Base-by-base conservation (phyloP, 2,797 vertebrate species). In the Cyclopterus lumpus region DNA sequence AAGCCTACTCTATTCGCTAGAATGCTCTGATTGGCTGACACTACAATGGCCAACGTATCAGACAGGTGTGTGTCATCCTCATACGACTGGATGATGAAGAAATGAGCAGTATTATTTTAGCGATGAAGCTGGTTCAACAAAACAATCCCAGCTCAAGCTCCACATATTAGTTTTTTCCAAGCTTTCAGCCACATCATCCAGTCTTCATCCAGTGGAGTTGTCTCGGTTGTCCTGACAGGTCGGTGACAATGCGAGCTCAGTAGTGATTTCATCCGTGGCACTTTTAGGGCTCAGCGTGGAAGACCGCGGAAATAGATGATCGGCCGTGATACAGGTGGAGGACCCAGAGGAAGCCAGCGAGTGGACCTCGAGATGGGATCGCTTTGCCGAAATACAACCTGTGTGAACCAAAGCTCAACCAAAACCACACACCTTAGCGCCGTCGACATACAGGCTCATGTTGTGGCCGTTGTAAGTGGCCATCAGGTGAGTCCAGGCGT, bases 361-460 rank as follows among this genome's bases (percentile, higher is more conserved):
- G 15, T 24, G 49, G 32, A 59, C 8, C 16, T 51, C 59, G 26
- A 36, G 59, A 53, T 59, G 4, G 9, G 8, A 36, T 57, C 38
- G 49, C 5, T 65, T 63, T 28, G 16, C 57, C 71, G 51, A 12
- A 49, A 8, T n/a, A 7, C 18, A 26, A 5, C 20, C 10, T 40
- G 16, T 42, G 12, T 48, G 15, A 64, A 30, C 24, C 6, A 20
- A 54, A 38, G 58, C 40, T 67, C 7, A n/a, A 15, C 4, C 34
- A 24, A 78, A 61, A 55, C 11, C 64, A 93, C 93, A 62, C 68
- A 93, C 96, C 82, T 92, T 96, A 2, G 95, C 94, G 59, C 98
- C 97, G 0, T 99, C 95, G 66, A 99, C 89, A 22, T 97, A 98
- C 38, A 99, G 92, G 22, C 90, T 84, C 95, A 98, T 97, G 87